Conservation (phyloP, 2,113 vertebrate species). For the Takifugu flavidus region DNA sequence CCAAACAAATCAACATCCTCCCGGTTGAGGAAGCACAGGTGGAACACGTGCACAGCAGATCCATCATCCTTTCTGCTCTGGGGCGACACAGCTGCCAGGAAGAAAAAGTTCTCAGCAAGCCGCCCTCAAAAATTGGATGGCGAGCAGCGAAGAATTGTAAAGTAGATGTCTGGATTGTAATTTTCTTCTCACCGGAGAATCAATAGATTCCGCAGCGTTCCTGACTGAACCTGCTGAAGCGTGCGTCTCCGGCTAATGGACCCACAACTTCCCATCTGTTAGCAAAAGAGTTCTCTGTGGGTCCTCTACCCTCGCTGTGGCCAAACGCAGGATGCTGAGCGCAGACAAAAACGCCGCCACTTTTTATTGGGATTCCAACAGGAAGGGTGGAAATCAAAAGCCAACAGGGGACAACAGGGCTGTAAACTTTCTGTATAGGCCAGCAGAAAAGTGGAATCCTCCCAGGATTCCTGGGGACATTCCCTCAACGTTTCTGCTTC, state of each 20-base stretch:
- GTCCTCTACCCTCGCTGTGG: slow-evolving; percentile 26
- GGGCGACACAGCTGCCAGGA: slow-evolving; percentile 4
- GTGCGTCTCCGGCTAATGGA: slow-evolving; percentile 66
- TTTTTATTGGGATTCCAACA: slow-evolving; percentile 60
- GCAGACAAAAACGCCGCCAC: slow-evolving; percentile 38
- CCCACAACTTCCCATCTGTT: slow-evolving; percentile 69
- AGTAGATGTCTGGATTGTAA: slow-evolving; percentile 64
- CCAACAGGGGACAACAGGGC: slow-evolving; percentile 29
- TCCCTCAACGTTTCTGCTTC: not conserved
- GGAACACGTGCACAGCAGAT: slow-evolving; percentile 32
- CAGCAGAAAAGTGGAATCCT: too few relatives aligned
- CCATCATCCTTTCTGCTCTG: slow-evolving; percentile 37
- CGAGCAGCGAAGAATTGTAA: slow-evolving; percentile 55
- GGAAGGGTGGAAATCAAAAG: slow-evolving; percentile 35
- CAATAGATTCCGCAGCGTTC: slow-evolving; percentile 58
- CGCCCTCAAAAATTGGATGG: slow-evolving; percentile 27
- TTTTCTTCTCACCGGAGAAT: slow-evolving; percentile 65
- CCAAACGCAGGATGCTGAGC: slow-evolving; percentile 42
- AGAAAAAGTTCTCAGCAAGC: slow-evolving; percentile 21
- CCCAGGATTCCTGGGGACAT: slow-evolving; percentile 4
- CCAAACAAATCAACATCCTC: slow-evolving; percentile 15
- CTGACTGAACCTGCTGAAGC: slow-evolving; percentile 61
- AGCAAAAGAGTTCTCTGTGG: slow-evolving; percentile 59
- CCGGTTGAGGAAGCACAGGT: slow-evolving; percentile 51
- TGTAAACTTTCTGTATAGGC: slow-evolving; percentile 29